These are phyloP conservation scores for Sphaeramia orbicularis DNA, from an alignment of 2,797 vertebrate species.

Conservation along the genomic window DNA sequence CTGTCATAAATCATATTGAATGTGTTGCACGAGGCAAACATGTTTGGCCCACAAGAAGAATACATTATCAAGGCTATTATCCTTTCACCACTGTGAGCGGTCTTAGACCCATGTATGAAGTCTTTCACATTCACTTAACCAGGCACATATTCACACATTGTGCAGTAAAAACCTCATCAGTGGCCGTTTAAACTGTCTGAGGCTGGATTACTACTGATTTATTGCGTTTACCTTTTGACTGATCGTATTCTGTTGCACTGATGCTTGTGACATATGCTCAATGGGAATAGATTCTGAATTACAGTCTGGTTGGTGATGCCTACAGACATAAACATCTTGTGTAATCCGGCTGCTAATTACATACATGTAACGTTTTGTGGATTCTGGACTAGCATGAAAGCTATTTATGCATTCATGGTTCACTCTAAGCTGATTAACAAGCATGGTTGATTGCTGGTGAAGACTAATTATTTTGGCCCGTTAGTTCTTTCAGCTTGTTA, in stretches of 20 bases:
- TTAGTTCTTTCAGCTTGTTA: slow-evolving; percentile 63
- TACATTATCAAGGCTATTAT: slow-evolving; percentile 44
- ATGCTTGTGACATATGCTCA: slow-evolving; percentile 5
- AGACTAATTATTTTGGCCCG: slow-evolving; percentile 71
- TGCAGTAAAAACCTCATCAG: slow-evolving; percentile 1
- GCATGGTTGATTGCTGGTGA: slow-evolving; percentile 59
- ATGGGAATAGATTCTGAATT: slow-evolving; percentile 37
- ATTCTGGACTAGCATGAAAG: slow-evolving; percentile 53
- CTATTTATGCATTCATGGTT: slow-evolving; percentile 67
- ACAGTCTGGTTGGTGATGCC: slow-evolving; percentile 20
- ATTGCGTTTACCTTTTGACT: slow-evolving; percentile 26
- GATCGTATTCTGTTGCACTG: slow-evolving; percentile 28
- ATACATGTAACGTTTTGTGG: slow-evolving; percentile 60
- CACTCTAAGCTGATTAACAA: slow-evolving; percentile 74
- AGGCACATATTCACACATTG: slow-evolving; percentile 7
- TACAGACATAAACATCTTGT: slow-evolving; percentile 32
- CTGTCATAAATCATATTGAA: slow-evolving; percentile 60
- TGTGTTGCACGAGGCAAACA: slow-evolving; percentile 34
- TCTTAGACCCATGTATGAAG: neutral
- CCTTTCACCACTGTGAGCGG: neutral
- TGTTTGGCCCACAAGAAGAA: slow-evolving; percentile 15
- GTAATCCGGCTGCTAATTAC: slow-evolving; percentile 62
- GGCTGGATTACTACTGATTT: slow-evolving; percentile 51
- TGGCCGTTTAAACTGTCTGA: slow-evolving; percentile 35
- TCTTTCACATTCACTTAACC: slow-evolving; percentile 25